Evolutionary conservation across 2,113 vertebrate species (phyloP), one percentile per base, ranked within the genome.

Genomic region (Strigops habroptila): DNA sequence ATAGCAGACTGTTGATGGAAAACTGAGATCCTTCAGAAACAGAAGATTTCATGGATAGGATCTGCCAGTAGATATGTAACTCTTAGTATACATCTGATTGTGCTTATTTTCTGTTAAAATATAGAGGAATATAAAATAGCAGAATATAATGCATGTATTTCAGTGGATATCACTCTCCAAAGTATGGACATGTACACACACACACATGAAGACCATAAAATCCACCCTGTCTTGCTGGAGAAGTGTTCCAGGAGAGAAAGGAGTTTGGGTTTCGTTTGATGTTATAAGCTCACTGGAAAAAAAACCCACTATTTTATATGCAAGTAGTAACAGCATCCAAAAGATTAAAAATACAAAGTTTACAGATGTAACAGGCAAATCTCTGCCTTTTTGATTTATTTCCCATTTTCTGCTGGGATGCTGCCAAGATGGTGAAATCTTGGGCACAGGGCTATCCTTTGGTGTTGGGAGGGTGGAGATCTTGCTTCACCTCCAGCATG

Each of bases 21-120:
- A 85, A 51, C 28, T 23, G 73, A 64, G 74, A 59, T 59, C 33
- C 57, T 24, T 35, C 35, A 27, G 65, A 39, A 60, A 41, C 3
- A 18, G n/a, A 37, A 33, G 8, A 18, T 52, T 60, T 46, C 1
- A 2, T 4, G 10, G 8, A 6, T 14, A 10, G 33, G 19, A 35
- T 33, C 30, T 41, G n/a, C n/a, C 30, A 52, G 44, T 12, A 33
- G 55, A 12, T 28, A 25, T 0, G 0, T n/a, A 18, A 19, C 44
- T 46, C 19, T 24, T 10, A 3, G 16, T 5, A 7, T 12, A 1
- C 8, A 2, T 31, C 64, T 33, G 14, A 11, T 78, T 19, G 43
- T 18, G 37, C 33, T 39, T 59, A 14, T 79, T 59, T 79, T 21
- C 44, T 39, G 8, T 67, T 51, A 14, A 57, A 78, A 28, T 51